Evolutionary conservation across 2,113 vertebrate species (phyloP), one percentile per base, ranked within the genome.

Genomic region (Ptilonorhynchus violaceus): DNA sequence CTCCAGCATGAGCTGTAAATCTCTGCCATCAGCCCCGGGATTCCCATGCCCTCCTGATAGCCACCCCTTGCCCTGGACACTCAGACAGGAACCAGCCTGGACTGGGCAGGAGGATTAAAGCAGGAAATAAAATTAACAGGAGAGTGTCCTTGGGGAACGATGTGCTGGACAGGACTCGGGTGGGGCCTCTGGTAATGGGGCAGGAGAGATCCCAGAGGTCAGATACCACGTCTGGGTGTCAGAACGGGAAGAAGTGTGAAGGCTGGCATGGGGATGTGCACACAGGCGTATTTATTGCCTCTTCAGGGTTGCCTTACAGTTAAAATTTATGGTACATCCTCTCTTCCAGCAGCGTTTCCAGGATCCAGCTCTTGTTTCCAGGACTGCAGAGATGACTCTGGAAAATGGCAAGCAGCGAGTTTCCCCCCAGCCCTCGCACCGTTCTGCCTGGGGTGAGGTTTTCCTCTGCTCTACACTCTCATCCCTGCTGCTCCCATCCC

Each of bases 291-390:
- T 89, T 91, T 87, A 94, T 82, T 91, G 37, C 30, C 56, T 81
- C 80, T 86, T 69, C 7, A 13, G 59, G 19, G 23, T 46, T 73
- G 46, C 67, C 46, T 92, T 92, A 19, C 31, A 10, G 56, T 64
- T 39, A 68, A 85, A 85, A 93, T 89, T 64, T 77, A 79, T 81
- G 66, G 73, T 70, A 15, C 56, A 68, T 30, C 68, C 47, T 84
- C 39, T 78, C 78, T 73, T 87, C 80, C 80, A 72, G 64, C 35
- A 89, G 64, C 0, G 0, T 46, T 91, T 87, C 59, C 76, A 66
- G 67, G 76, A 60, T 59, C 50, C 2, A 0, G 33, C 4, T 3
- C 67, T 62, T 49, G 63, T 49, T 90, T 88, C 82, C 72, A 84
- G 50, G 72, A 22, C 59, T 16, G 5, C 53, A 56, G 18, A 60